Conservation (phyloP, 2,888 invertebrate genomes). For the Drosophila testacea region DNA sequence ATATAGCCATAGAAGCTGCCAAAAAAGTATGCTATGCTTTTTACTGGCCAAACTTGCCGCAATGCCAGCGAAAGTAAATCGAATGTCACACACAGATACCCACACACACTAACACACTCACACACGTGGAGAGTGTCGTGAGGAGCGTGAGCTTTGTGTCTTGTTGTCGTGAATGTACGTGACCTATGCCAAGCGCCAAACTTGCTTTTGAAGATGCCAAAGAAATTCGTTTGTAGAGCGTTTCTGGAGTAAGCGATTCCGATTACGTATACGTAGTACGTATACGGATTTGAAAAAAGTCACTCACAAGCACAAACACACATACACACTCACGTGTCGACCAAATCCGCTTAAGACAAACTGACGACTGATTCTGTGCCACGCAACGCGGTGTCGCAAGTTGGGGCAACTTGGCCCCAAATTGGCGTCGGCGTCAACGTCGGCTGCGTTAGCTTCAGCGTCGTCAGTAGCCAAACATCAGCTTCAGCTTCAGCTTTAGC, state of each 20-base stretch:
- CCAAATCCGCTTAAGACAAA: conserved; percentile 82
- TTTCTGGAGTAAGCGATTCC: conserved; percentile 26
- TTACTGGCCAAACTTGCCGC: conserved; percentile 28
- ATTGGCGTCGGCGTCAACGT: conserved; percentile 47
- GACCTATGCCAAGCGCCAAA: conserved; percentile 75
- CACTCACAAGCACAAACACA: conserved; percentile 22
- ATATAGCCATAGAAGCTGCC: conserved; percentile 46
- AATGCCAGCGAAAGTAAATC: conserved; percentile 68
- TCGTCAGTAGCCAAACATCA: conserved; percentile 8
- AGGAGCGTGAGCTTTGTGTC: conserved; percentile 13
- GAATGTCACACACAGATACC: conserved; percentile 68
- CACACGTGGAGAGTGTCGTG: conserved; percentile 16
- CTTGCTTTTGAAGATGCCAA: conserved; percentile 26
- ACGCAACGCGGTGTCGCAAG: conserved; percentile 58
- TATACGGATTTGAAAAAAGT: conserved; percentile 13
- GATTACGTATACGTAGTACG: conserved; percentile 23
- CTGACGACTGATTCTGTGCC: conserved; percentile 80
- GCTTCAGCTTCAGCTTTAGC: conserved; percentile 9
- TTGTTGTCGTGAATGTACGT: conserved; percentile 54
- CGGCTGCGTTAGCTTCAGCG: conserved; percentile 27
- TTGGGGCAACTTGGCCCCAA: conserved; percentile 66
- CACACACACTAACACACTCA: conserved; percentile 33
- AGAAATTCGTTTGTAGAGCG: conserved; percentile 9
- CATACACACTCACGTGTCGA: conserved; percentile 66
- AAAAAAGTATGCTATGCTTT: conserved; percentile 63